Evolutionary conservation across 2,113 vertebrate genomes (phyloP), one percentile per base, ranked within the genome.

Genomic region (Pica pica): DNA sequence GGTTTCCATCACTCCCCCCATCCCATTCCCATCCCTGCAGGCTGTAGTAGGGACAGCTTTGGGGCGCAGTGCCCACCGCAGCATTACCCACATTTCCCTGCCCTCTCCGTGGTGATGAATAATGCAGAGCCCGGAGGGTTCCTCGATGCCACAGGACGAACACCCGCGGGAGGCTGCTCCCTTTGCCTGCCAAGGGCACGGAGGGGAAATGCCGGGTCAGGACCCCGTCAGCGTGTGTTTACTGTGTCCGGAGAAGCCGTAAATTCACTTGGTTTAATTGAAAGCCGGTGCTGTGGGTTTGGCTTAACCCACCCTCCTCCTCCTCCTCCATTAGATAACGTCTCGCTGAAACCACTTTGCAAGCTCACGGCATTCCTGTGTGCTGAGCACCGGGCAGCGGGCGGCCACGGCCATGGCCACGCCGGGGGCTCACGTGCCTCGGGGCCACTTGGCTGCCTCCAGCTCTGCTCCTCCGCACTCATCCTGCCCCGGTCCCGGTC

Each of bases 261-360:
- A 87, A 96, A 95, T 78, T 93, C 65, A 11, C 68, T 52, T 0
- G 67, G 60, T 93, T 95, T 97, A 96, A 97, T 97, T 96, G 96
- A 94, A 96, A 96, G 94, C 96, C 8, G 94, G 87, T 97, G 95
- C 95, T 97, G 95, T 94, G 97, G 97, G 96, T 97, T 97, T 96
- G 97, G 94, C 91, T 95, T 95, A 89, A 96, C 92, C 95, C 93
- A 6, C 90, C 83, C 70, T 83, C 79, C 79, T 90, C 79, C 87
- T 85, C 96, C 93, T 95, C 94, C 94, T 96, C 87, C 96, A 97
- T 97, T 97, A 97, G 97, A 97, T 97, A 97, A 97, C 75, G 96
- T 97, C 97, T 97, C 52, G 28, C 94, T 97, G 93, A 95, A 97
- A 96, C 97, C 97, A 95, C 95, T 96, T 95, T 97, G 97, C 96